These are phyloP conservation scores for Drosophila serrata DNA, from an alignment of 1,140 invertebrate species.

Conservation along the genomic window DNA sequence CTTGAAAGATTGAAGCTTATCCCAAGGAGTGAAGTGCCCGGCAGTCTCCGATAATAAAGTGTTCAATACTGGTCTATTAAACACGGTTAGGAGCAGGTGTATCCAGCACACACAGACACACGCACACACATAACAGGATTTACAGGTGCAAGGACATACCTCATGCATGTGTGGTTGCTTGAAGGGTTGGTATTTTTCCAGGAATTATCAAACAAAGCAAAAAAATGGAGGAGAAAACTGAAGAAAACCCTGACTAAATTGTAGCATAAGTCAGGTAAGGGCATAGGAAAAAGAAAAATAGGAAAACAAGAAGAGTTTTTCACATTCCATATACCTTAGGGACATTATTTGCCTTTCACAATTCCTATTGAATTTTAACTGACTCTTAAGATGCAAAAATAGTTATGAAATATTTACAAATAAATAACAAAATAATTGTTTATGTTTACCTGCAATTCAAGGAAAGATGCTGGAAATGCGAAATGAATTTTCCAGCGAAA, in stretches of 20 bases:
- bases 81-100: slow-evolving; percentile 7
- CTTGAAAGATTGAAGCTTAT: slow-evolving; percentile 29
- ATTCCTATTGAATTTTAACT: background rate
- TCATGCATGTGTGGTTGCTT: background rate
- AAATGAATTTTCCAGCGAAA: slow-evolving; percentile 33
- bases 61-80: slow-evolving; percentile 23
- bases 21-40: slow-evolving; percentile 14
- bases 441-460: slow-evolving; percentile 1
- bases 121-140: background rate
- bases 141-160: slow-evolving; percentile 2
- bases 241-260: background rate
- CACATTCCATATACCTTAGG: background rate
- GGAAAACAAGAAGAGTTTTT: too few relatives aligned
- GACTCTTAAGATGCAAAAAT: background rate
- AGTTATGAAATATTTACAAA: background rate
- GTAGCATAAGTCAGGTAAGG: background rate
- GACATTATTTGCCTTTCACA: background rate
- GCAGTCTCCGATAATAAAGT: slow-evolving; percentile 31
- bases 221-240: background rate
- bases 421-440: slow-evolving; percentile 3
- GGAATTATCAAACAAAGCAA: background rate
- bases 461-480: background rate
- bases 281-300: background rate
- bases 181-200: slow-evolving; percentile 4
- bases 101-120: background rate